Conservation (phyloP, 2,888 invertebrate genomes). For the Stegana nigrithorax region DNA sequence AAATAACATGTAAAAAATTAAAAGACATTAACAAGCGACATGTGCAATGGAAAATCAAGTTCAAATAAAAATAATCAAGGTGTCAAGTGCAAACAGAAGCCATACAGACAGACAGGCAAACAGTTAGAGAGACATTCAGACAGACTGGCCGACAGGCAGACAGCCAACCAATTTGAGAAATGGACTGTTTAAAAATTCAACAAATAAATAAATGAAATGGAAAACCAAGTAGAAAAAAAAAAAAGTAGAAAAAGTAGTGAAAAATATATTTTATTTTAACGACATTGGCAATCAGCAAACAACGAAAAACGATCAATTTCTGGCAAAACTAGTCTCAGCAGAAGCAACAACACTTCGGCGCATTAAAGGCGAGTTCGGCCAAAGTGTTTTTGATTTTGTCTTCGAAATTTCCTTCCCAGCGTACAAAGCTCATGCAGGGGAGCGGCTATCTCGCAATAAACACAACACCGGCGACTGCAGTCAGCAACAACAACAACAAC, state of each 20-base stretch:
- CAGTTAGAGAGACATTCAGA: background rate
- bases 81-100: background rate
- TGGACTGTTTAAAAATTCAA: no score
- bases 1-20: no score
- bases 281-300: background rate
- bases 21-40: no score
- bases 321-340: background rate
- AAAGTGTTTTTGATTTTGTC: slow-evolving; percentile 16
- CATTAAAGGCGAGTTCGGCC: background rate
- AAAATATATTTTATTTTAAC: background rate
- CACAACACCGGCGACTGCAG: background rate
- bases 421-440: slow-evolving; percentile 39
- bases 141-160: no score
- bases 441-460: slow-evolving; percentile 9
- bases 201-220: no score
- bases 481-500: background rate
- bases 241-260: background rate
- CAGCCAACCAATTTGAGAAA: no score
- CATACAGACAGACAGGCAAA: background rate
- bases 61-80: background rate
- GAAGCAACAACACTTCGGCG: background rate
- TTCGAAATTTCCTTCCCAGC: background rate
- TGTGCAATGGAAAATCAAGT: background rate
- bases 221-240: background rate
- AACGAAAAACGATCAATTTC: background rate